Evolutionary conservation across 2,797 vertebrate genomes (phyloP).

Genomic region (Threskiornis aethiopicus): DNA sequence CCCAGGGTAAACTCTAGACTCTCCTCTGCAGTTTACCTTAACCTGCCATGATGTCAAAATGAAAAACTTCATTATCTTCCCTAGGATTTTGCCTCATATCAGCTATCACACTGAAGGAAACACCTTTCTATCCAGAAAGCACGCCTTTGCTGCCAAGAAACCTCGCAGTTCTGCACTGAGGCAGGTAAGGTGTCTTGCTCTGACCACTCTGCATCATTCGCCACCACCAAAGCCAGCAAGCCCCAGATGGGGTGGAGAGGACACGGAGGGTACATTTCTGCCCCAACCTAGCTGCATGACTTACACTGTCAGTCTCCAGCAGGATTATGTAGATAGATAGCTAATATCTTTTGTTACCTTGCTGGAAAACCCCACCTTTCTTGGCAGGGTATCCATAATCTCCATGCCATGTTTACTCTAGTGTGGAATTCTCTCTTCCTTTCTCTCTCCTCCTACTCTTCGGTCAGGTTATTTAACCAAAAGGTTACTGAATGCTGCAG

Average conservation of each 20-base stretch:
- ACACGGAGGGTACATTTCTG: rapidly evolving
- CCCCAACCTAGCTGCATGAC: not conserved
- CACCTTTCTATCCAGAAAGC: not conserved
- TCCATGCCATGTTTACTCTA: slow-evolving; percentile 22
- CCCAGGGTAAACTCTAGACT: not conserved
- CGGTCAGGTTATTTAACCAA: not conserved
- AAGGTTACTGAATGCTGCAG: slow-evolving; percentile 19
- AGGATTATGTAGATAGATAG: not conserved
- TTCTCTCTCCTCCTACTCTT: slow-evolving; percentile 1
- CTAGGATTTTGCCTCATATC: not conserved
- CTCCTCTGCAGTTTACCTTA: not conserved
- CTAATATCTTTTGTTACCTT: slow-evolving; percentile 12
- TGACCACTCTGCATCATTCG: not conserved
- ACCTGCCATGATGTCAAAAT: not conserved
- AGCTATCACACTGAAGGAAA: not conserved
- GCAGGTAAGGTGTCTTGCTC: not conserved
- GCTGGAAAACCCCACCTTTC: slow-evolving; percentile 47
- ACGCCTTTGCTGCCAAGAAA: not conserved
- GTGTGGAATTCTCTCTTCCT: slow-evolving; percentile 46
- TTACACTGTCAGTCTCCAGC: not conserved
- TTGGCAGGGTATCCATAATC: slow-evolving; percentile 22
- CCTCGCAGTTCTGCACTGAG: not conserved
- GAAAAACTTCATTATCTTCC: not conserved
- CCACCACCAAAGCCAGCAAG: not conserved
- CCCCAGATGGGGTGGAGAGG: not conserved